Evolutionary conservation across 2,888 invertebrate species (phyloP).

Genomic region (Macrophya alboannulata): DNA sequence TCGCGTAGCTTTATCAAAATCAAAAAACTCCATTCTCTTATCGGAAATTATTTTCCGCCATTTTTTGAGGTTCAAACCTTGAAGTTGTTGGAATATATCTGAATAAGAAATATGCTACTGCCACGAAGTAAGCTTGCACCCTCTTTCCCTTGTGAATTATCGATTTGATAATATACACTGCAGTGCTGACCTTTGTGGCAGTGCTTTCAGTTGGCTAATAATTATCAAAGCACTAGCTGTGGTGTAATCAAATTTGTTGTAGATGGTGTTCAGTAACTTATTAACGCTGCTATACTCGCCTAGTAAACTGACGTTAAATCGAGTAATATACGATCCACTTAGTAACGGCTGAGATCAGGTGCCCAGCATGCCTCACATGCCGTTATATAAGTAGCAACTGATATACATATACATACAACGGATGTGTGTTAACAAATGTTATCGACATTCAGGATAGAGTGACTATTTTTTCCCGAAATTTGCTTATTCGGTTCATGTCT

Average conservation of each 20-base stretch:
- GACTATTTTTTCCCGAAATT: neutral
- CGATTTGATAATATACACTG: neutral
- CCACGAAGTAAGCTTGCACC: neutral
- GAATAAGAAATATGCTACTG: neutral
- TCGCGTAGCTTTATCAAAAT: too few species aligned
- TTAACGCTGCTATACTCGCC: neutral
- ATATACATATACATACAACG: neutral
- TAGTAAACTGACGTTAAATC: neutral
- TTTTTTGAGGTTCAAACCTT: too few species aligned
- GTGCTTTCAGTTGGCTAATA: neutral
- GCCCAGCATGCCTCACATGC: neutral
- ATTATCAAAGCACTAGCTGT: neutral
- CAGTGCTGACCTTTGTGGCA: neutral
- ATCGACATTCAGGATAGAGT: neutral
- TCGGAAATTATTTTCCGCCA: too few species aligned
- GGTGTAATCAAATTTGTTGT: neutral
- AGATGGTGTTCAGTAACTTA: neutral
- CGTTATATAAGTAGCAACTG: neutral
- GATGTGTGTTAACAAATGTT: neutral
- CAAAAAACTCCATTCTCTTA: too few species aligned
- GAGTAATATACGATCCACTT: neutral
- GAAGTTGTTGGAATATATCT: neutral
- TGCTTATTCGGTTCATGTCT: too few species aligned
- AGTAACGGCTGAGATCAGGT: conserved; percentile 23
- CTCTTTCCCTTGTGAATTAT: neutral